Base-by-base conservation (phyloP, 2,888 invertebrate genomes). In the Pecten maximus region DNA sequence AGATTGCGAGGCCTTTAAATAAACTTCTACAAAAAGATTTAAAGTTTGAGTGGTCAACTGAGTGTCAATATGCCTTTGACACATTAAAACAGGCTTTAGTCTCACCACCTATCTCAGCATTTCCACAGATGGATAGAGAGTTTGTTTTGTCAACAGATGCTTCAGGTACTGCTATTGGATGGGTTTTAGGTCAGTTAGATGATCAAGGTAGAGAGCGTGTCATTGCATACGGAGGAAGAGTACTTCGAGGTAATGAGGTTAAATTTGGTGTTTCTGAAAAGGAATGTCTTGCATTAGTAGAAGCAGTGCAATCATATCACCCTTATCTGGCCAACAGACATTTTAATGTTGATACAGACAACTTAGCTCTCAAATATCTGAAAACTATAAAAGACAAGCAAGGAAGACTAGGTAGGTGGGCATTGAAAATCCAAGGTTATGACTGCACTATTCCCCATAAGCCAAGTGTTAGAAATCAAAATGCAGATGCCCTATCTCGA, bases 141-240 rank as follows among this genome's bases (percentile, higher is more conserved):
- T 92, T 93, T 50, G 88, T 91, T 19, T 19, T 92, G n/a, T 91
- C 93, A 50, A 91, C 91, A 87, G 93, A 93, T 88, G 91, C 92
- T 28, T 92, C 92, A 40, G 93, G 88, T 40, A 39, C 28, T 2
- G 86, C 89, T 16, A 40, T 93, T 44, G 93, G 93, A 16, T 92
- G 87, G 89, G 60, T 92, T 2, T 60, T 92, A 44, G 92, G 91
- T 23, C 92, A 92, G 60, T 0, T 91, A 40, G 91, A 92, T 89
- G 88, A 89, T 19, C 86, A 92, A 74, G 91, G 89, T 6, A 40
- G 88, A 40, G 93, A 93, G n/a, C n/a, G n/a, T n/a, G n/a, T n/a
- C n/a, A n/a, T n/a, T n/a, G n/a, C n/a, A n/a, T n/a, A 93, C 91
- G 92, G 92, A 40, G 93, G 93, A 50, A 87, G 92, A 44, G 87